phyloP scores from a whole-genome alignment of 2,797 vertebrate genomes.

The Enteromius treurensis region DNA sequence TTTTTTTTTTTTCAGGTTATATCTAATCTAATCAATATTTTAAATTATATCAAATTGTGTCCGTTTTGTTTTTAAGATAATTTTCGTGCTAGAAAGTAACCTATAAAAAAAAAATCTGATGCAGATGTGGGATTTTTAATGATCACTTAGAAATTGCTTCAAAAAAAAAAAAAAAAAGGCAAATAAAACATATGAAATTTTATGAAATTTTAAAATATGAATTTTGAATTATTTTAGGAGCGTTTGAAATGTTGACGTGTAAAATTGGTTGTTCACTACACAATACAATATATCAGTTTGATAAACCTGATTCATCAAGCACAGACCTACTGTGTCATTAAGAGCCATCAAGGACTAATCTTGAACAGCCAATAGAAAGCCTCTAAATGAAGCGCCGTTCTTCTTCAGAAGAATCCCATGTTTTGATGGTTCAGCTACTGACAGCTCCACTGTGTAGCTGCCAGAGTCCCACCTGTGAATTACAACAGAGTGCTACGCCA shows the following conservation, averaged over 20 bases:
- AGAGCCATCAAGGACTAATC: background rate
- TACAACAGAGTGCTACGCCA: conserved; percentile 45
- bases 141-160: background rate
- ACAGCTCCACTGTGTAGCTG: conserved; percentile 50
- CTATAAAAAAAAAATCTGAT: background rate
- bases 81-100: background rate
- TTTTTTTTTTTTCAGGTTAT: background rate
- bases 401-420: conserved; percentile 19
- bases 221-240: background rate
- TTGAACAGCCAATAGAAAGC: conserved; percentile 7
- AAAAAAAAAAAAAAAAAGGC: background rate
- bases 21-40: background rate
- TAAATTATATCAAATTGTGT: background rate
- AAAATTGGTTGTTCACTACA: background rate
- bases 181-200: no score
- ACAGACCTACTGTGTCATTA: background rate
- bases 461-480: conserved; percentile 58
- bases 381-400: conserved; percentile 13
- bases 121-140: background rate
- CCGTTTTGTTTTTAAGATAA: background rate
- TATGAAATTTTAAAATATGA: no score
- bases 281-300: background rate
- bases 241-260: background rate
- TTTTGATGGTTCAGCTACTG: conserved; percentile 43
- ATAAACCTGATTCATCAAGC: background rate